Conservation (phyloP, 2,797 vertebrate species). For the Galaxias olidus region DNA sequence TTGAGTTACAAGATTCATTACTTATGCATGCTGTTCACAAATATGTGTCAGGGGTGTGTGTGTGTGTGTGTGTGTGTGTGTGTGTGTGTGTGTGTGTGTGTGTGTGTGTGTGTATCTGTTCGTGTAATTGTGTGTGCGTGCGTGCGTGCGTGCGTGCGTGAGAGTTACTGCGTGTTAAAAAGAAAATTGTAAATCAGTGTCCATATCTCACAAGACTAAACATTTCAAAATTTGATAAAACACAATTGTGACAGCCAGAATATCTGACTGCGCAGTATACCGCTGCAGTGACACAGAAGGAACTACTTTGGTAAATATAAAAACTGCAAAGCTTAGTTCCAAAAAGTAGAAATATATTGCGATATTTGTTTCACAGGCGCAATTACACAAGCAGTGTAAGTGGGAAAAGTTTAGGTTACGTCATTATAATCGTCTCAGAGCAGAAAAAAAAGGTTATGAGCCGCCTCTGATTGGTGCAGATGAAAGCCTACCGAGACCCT, state of each 20-base stretch:
- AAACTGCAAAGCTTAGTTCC: no score
- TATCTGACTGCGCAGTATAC: no score
- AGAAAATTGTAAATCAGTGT: conserved; percentile 5
- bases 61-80: conserved; percentile 39
- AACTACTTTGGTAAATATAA: no score
- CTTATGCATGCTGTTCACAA: conserved; percentile 74
- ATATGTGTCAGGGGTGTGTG: conserved; percentile 65
- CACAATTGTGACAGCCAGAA: no score
- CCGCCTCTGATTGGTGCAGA: conserved; percentile 62
- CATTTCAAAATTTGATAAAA: no score
- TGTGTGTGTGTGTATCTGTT: background rate
- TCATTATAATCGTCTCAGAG: conserved; percentile 16
- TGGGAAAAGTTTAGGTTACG: background rate
- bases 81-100: conserved; percentile 3
- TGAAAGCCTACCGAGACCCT: conserved; percentile 24
- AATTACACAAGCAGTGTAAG: no score
- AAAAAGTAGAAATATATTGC: no score
- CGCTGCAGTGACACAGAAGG: no score
- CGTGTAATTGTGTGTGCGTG: conserved; percentile 29
- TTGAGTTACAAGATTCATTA: conserved; percentile 75
- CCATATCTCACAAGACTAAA: background rate
- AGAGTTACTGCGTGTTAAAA: conserved; percentile 18
- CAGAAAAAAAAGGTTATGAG: conserved; percentile 28
- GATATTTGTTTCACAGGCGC: no score
- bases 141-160: conserved; percentile 10